Percentiles rank a stretch among this genome's conserved stretches.
phyloP scores from a whole-genome alignment of 2,888 invertebrate species.

The Leuctra nigra region DNA sequence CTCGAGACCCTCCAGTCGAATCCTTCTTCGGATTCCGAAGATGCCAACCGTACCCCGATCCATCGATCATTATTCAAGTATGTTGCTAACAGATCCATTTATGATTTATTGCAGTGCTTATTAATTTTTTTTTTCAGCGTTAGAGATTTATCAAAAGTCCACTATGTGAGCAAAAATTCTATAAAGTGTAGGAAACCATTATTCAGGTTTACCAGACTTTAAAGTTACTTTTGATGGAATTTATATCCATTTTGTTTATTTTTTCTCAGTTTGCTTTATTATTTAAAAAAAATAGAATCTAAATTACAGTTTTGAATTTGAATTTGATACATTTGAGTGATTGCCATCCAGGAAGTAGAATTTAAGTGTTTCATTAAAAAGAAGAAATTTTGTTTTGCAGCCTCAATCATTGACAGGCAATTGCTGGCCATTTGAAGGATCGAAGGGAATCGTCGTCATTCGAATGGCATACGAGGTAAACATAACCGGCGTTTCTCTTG shows the following conservation, averaged over 20 bases:
- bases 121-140: too few relatives aligned
- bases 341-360: too few relatives aligned
- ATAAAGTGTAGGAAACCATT: neutral
- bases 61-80: too few relatives aligned
- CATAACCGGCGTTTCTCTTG: constrained; percentile 48
- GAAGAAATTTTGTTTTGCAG: too few relatives aligned
- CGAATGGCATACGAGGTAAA: constrained; percentile 43
- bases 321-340: too few relatives aligned
- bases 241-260: neutral
- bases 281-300: neutral
- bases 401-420: constrained; percentile 43
- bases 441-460: constrained; percentile 47
- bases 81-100: too few relatives aligned
- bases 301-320: too few relatives aligned
- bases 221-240: neutral
- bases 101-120: too few relatives aligned
- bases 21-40: neutral
- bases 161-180: neutral
- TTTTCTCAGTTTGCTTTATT: neutral
- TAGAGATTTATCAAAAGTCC: neutral
- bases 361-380: too few relatives aligned
- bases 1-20: neutral
- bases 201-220: neutral
- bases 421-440: constrained; percentile 56
- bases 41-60: too few relatives aligned